phyloP scores from a whole-genome alignment of 2,888 invertebrate genomes.

The Icerya purchasi region DNA sequence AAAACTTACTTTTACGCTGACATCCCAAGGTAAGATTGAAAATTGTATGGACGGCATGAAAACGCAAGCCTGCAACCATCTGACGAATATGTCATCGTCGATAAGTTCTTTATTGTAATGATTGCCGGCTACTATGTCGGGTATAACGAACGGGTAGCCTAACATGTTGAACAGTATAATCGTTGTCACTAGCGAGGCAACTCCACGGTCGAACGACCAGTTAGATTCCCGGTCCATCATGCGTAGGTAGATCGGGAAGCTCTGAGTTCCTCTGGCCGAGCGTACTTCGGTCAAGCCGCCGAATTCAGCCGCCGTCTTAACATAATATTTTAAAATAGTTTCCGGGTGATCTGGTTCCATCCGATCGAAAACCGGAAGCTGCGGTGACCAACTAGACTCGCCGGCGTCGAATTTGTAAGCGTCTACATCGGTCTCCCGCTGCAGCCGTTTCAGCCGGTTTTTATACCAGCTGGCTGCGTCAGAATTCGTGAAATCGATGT shows the following conservation, averaged over 20 bases:
- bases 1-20: slow-evolving; percentile 31
- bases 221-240: slow-evolving; percentile 53
- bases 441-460: slow-evolving; percentile 30
- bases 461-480: slow-evolving; percentile 33
- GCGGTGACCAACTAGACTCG: slow-evolving; percentile 44
- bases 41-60: slow-evolving; percentile 63
- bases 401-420: slow-evolving; percentile 67
- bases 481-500: slow-evolving; percentile 51
- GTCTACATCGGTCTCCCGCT: slow-evolving; percentile 40
- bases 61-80: slow-evolving; percentile 57
- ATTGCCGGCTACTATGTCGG: slow-evolving; percentile 59
- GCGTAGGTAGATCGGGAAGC: slow-evolving; percentile 44
- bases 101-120: slow-evolving; percentile 34
- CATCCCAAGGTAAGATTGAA: slow-evolving; percentile 61
- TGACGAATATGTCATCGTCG: slow-evolving; percentile 42
- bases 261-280: slow-evolving; percentile 46
- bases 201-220: slow-evolving; percentile 46
- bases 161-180: slow-evolving; percentile 38
- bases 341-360: slow-evolving; percentile 13
- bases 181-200: slow-evolving; percentile 48
- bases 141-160: slow-evolving; percentile 50
- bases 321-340: slow-evolving; percentile 29
- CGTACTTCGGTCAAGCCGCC: slow-evolving; percentile 45
- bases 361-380: slow-evolving; percentile 23
- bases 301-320: slow-evolving; percentile 32